Evolutionary conservation across 2,113 vertebrate species (phyloP).

Genomic region (Gobiocypris rarus): DNA sequence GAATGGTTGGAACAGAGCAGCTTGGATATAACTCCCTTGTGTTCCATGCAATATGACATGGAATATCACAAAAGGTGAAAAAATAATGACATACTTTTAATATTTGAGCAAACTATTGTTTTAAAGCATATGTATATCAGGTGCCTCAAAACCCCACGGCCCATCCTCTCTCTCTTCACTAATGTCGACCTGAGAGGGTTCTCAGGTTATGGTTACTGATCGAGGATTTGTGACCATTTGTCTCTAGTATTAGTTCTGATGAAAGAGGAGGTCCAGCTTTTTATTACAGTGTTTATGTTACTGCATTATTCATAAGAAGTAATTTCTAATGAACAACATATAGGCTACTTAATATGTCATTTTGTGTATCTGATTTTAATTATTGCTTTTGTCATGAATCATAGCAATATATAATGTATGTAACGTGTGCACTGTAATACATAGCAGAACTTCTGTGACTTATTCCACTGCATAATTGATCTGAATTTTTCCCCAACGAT

Average conservation of each 20-base stretch:
- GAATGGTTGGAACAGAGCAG: neutral
- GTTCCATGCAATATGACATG: neutral
- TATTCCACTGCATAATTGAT: neutral
- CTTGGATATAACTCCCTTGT: neutral
- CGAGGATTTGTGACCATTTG: neutral
- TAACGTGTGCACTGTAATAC: neutral
- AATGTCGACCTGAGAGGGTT: constrained; percentile 71
- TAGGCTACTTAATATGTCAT: neutral
- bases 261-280: constrained; percentile 36
- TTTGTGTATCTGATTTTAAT: neutral
- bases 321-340: neutral
- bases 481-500: neutral
- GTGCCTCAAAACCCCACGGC: constrained; percentile 71
- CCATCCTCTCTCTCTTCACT: constrained; percentile 73
- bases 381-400: neutral
- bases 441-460: constrained; percentile 1
- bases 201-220: constrained; percentile 12
- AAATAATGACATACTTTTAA: neutral
- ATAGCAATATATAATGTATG: neutral
- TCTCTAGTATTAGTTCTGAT: constrained; percentile 6
- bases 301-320: neutral
- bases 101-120: neutral
- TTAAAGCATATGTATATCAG: constrained; percentile 61
- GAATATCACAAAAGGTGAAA: neutral
- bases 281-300: constrained; percentile 67